A percentile compares a stretch with the other conserved stretches of the same genome.
Conservation (phyloP, 2,113 vertebrate genomes). For the Eupsittula cactorum region DNA sequence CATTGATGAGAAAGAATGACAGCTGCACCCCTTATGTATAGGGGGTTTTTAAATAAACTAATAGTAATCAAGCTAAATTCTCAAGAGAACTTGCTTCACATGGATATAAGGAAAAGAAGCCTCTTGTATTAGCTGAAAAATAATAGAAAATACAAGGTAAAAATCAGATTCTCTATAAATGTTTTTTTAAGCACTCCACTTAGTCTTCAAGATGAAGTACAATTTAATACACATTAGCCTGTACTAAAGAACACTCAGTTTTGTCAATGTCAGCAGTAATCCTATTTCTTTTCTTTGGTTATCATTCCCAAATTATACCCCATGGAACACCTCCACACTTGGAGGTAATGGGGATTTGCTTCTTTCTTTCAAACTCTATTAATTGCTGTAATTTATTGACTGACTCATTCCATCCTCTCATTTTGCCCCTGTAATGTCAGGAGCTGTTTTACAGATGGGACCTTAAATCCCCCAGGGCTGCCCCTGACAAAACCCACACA, state of each 20-base stretch:
- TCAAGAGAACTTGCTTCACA: not conserved
- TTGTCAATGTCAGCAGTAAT: not conserved
- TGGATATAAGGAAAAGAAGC: not conserved
- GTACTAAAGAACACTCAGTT: not conserved
- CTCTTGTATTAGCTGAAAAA: not conserved
- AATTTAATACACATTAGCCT: not conserved
- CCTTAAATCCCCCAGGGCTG: not conserved
- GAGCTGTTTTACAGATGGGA: not conserved
- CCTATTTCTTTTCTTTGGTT: not conserved
- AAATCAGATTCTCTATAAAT: not conserved
- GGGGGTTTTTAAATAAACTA: not conserved
- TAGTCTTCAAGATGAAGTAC: not conserved
- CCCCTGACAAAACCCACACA: not conserved
- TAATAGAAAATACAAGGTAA: not conserved
- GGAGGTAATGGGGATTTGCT: not conserved
- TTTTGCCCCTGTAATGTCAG: not conserved
- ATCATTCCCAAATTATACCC: not conserved
- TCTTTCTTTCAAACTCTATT: not conserved
- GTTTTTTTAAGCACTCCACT: not conserved
- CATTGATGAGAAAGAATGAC: not conserved
- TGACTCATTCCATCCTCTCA: not conserved
- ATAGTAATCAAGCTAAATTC: not conserved
- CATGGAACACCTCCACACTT: not conserved
- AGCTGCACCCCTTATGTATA: not conserved
- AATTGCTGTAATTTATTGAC: not conserved